These are phyloP conservation scores for Paracentrotus lividus DNA, from an alignment of 53 echinoderm and acorn worm genomes.

Conservation along the genomic window DNA sequence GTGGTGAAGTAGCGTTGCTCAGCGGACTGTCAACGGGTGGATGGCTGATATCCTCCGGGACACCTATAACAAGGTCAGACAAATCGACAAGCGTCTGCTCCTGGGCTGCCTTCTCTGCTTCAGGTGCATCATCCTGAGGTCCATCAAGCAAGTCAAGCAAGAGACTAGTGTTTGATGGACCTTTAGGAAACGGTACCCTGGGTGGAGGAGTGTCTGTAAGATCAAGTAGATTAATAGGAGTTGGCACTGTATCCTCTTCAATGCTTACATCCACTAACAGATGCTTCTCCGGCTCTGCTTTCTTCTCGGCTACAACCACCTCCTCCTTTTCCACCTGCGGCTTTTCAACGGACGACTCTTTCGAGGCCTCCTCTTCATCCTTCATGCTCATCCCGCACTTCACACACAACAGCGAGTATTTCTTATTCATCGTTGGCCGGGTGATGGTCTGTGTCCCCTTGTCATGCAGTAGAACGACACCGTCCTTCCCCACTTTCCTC, in stretches of 20 bases:
- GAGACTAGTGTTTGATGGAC: conserved; percentile 79
- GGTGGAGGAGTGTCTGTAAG: conserved; percentile 85
- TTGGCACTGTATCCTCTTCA: conserved; percentile 64
- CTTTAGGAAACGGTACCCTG: conserved; percentile 72
- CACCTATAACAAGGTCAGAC: conserved; percentile 71
- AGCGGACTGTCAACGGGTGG: conserved; percentile 63
- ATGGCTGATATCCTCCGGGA: conserved; percentile 31
- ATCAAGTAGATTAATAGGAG: conserved; percentile 86
- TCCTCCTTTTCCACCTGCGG: conserved; percentile 7
- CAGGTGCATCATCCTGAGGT: conserved; percentile 69
- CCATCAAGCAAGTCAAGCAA: conserved; percentile 86
- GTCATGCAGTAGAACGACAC: conserved; percentile 81
- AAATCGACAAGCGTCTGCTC: conserved; percentile 62
- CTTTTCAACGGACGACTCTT: background rate
- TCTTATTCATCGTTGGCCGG: conserved; percentile 72
- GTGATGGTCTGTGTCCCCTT: conserved; percentile 93
- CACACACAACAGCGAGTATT: conserved; percentile 82
- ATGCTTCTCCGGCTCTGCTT: background rate
- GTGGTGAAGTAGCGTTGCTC: conserved; percentile 79
- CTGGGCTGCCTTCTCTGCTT: conserved; percentile 61
- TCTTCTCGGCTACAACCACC: background rate
- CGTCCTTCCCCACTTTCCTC: conserved; percentile 78
- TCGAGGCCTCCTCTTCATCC: conserved; percentile 71
- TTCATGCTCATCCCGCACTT: conserved; percentile 87
- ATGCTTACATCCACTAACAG: conserved; percentile 67